These are phyloP conservation scores for Dryobotodes eremita DNA, from an alignment of 2,888 invertebrate genomes.

Conservation along the genomic window DNA sequence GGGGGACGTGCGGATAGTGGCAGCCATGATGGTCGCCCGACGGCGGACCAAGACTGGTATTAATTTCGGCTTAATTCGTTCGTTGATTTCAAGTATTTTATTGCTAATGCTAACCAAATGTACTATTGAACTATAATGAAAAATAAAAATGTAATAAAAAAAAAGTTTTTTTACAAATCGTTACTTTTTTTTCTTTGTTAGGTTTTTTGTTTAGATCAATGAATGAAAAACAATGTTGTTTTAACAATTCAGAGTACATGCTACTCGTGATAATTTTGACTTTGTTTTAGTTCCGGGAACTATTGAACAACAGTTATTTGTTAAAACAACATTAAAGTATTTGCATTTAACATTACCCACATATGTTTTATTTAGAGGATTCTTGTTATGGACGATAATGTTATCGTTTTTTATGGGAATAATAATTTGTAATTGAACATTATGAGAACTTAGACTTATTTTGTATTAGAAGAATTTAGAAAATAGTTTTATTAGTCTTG, in stretches of 20 bases:
- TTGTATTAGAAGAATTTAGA: too few relatives aligned
- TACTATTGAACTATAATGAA: slow-evolving; percentile 41
- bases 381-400: neutral
- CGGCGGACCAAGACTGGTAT: slow-evolving; percentile 88
- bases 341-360: neutral
- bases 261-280: neutral
- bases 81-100: slow-evolving; percentile 86
- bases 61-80: slow-evolving; percentile 88
- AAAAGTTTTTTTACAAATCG: neutral
- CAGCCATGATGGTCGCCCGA: slow-evolving; percentile 87
- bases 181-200: neutral
- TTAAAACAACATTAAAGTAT: neutral
- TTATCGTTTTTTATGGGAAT: neutral
- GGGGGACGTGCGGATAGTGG: slow-evolving; percentile 77
- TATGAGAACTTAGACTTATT: too few relatives aligned
- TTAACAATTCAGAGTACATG: neutral
- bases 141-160: slow-evolving; percentile 3
- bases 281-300: slow-evolving; percentile 23
- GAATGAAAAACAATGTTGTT: neutral
- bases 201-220: neutral
- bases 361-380: neutral
- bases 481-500: neutral
- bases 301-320: slow-evolving; percentile 3
- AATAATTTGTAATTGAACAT: neutral
- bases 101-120: slow-evolving; percentile 69